Evolutionary conservation across 2,113 vertebrate species (phyloP).

Genomic region (Camarhynchus parvulus): DNA sequence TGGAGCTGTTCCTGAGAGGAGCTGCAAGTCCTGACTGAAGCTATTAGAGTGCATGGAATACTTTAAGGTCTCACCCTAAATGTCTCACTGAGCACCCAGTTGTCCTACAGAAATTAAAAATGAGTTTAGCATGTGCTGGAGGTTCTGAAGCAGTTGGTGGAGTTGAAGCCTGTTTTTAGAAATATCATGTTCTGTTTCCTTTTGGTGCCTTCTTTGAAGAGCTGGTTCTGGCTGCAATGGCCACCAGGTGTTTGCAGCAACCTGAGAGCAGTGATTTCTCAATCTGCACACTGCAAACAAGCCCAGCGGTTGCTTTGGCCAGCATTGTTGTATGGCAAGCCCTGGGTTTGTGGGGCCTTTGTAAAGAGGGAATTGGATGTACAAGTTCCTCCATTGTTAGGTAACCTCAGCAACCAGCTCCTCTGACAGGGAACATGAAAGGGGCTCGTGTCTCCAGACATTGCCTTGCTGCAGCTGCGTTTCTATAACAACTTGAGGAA

Average conservation of each 20-base stretch:
- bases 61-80: not conserved
- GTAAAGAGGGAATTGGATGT: not conserved
- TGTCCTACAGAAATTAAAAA: not conserved
- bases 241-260: not conserved
- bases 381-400: not conserved
- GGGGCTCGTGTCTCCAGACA: not conserved
- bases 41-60: not conserved
- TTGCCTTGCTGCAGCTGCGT: not conserved
- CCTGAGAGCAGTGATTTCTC: not conserved
- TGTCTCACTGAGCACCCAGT: not conserved
- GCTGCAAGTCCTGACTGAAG: not conserved
- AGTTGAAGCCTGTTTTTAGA: not conserved
- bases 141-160: not conserved
- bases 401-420: slow-evolving; percentile 46
- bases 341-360: not conserved
- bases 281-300: not conserved
- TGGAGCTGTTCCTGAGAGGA: not conserved
- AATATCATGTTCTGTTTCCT: not conserved
- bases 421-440: not conserved
- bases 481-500: slow-evolving; percentile 46
- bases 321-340: not conserved
- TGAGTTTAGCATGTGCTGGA: not conserved
- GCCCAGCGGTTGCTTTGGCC: not conserved
- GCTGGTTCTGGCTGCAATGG: not conserved
- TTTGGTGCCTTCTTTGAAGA: not conserved